phyloP scores from a whole-genome alignment of 1,140 invertebrate species.

The Pseudomyrmex sp. region DNA sequence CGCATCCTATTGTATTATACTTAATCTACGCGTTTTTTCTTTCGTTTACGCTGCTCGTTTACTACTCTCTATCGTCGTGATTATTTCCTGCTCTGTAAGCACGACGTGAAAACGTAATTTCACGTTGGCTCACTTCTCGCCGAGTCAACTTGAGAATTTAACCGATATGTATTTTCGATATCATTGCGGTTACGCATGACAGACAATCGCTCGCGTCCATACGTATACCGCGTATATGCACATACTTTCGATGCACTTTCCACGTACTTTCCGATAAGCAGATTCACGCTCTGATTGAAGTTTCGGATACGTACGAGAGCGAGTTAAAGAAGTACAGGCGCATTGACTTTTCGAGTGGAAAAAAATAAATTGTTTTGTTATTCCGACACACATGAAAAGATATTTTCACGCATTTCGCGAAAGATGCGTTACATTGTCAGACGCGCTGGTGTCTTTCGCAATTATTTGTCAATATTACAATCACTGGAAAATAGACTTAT shows the following conservation, averaged over 20 bases:
- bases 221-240: no score
- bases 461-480: not conserved
- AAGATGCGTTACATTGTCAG: no score
- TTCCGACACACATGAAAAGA: no score
- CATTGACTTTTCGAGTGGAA: no score
- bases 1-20: not conserved
- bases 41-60: not conserved
- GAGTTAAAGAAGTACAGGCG: not conserved
- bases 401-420: no score
- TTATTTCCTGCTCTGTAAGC: conserved; percentile 6
- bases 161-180: conserved; percentile 12
- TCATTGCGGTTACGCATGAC: not conserved
- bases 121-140: not conserved
- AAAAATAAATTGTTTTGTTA: no score
- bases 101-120: not conserved
- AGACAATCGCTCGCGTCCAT: conserved; percentile 1
- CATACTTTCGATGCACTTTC: conserved; percentile 52
- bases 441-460: no score
- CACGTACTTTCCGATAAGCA: conserved; percentile 21
- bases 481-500: not conserved
- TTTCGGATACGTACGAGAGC: not conserved
- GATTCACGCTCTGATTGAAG: conserved; percentile 39
- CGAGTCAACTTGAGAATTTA: not conserved
- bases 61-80: not conserved
- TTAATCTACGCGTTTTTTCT: conserved; percentile 18